Conservation (phyloP, 2,113 vertebrate species). For the Trichechus manatus region DNA sequence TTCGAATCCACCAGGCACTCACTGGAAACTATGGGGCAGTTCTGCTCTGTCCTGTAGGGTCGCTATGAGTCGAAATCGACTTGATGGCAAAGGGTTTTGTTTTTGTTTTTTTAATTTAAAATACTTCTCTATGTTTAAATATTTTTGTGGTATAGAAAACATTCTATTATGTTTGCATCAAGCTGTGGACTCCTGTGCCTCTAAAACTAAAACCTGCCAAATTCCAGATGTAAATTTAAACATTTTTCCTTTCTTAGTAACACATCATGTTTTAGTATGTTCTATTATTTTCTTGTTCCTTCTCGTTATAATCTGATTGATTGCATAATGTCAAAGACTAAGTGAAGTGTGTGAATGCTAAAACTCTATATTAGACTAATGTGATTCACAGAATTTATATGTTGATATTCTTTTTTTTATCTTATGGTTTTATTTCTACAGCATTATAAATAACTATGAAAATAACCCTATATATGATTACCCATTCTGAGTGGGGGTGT, state of each 20-base stretch:
- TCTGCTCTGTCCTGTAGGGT: too few relatives aligned
- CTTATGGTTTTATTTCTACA: neutral
- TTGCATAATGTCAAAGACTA: neutral
- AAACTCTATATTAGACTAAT: neutral
- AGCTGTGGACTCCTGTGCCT: neutral
- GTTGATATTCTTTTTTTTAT: neutral
- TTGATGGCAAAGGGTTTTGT: too few relatives aligned
- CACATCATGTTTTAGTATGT: neutral
- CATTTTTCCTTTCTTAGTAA: neutral
- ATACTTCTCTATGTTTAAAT: neutral
- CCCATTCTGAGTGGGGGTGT: neutral
- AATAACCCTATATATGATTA: neutral
- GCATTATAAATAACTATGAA: neutral
- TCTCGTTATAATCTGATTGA: neutral
- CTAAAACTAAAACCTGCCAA: neutral
- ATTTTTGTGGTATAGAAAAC: neutral
- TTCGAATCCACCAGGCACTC: too few relatives aligned
- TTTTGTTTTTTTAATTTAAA: neutral
- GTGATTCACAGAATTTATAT: neutral
- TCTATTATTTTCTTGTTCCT: neutral
- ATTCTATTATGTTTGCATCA: neutral
- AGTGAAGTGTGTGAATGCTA: neutral
- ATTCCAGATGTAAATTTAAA: neutral
- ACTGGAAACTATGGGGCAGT: too few relatives aligned
- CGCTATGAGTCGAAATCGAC: too few relatives aligned